phyloP scores from a whole-genome alignment of 2,797 vertebrate species.

The Hirundo rustica region DNA sequence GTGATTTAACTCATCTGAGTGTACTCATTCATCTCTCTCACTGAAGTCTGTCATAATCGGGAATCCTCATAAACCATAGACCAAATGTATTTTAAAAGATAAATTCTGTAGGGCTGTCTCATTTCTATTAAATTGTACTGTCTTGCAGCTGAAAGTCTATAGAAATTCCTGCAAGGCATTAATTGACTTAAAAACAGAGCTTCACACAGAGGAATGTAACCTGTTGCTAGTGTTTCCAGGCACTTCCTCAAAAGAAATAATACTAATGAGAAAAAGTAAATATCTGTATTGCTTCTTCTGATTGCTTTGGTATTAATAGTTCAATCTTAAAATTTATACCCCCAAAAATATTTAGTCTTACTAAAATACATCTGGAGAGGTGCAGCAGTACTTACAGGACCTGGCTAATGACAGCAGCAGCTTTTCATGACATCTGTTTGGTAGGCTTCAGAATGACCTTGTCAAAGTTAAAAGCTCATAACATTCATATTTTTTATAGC shows the following conservation, averaged over 20 bases:
- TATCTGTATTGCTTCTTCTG: neutral
- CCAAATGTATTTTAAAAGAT: neutral
- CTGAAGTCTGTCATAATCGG: neutral
- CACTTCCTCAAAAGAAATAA: neutral
- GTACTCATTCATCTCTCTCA: neutral
- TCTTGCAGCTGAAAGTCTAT: neutral
- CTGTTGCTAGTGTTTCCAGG: neutral
- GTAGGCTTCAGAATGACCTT: conserved; percentile 75
- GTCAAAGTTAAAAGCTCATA: conserved; percentile 82
- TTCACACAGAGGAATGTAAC: neutral
- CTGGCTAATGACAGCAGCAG: conserved; percentile 52
- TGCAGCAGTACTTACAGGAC: conserved; percentile 56
- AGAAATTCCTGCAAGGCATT: neutral
- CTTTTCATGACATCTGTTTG: conserved; percentile 70
- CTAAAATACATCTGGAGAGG: conserved; percentile 32
- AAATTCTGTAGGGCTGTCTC: neutral
- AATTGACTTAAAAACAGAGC: neutral
- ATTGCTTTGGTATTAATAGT: neutral
- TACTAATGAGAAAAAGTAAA: neutral
- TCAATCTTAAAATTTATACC: neutral
- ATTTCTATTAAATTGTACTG: neutral
- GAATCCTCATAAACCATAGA: neutral
- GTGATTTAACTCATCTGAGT: neutral
- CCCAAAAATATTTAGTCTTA: neutral
- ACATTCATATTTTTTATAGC: conserved; percentile 75